Conservation (phyloP, 2,113 vertebrate genomes). For the Morone saxatilis region DNA sequence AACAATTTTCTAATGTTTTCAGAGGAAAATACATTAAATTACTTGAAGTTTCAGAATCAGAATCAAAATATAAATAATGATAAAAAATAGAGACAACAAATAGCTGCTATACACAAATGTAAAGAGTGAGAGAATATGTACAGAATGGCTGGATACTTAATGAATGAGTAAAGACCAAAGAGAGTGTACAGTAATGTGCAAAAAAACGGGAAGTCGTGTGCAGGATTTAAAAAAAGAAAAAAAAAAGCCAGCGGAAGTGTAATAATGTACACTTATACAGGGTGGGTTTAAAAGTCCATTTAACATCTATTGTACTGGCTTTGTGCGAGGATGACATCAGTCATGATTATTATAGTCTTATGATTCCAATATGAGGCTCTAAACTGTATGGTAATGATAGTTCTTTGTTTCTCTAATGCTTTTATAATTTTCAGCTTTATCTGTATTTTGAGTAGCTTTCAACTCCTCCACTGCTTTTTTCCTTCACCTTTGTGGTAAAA, state of each 20-base stretch:
- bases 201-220: too few species aligned
- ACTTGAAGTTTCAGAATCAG: too few species aligned
- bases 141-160: too few species aligned
- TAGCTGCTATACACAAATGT: too few species aligned
- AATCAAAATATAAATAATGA: too few species aligned
- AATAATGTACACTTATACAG: too few species aligned
- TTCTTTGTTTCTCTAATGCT: not conserved
- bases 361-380: not conserved
- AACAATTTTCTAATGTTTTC: not conserved
- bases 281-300: not conserved
- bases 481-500: not conserved
- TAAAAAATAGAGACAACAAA: too few species aligned
- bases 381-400: not conserved
- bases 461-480: not conserved
- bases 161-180: too few species aligned
- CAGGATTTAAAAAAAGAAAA: too few species aligned
- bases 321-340: not conserved
- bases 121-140: too few species aligned
- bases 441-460: not conserved
- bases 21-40: not conserved
- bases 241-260: too few species aligned
- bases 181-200: too few species aligned
- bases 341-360: not conserved
- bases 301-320: not conserved
- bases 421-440: not conserved